Evolutionary conservation across 1,140 invertebrate genomes (phyloP), one percentile per base, ranked within the genome.

Genomic region (Brachionus koreanus): DNA sequence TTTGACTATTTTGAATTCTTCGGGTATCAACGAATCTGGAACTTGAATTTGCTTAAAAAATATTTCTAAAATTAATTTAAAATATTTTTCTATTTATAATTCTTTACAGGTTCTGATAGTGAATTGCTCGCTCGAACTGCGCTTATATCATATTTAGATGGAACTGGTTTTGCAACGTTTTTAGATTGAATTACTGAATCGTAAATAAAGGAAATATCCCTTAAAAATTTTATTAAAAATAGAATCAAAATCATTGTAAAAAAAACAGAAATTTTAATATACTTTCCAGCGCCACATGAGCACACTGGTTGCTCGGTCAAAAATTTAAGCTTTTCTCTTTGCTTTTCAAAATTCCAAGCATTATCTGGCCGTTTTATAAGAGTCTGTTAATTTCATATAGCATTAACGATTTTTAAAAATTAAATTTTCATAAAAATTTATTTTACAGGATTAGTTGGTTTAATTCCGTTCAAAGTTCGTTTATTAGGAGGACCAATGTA

Each of bases 181-280:
- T 69, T 52, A 6, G 63, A n/a, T 29, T 82, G 61, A 5, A 39
- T 35, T 4, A 61, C 37, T 3, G 67, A 86, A 85, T 88, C 88
- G 83, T 88, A 88, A 35, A 88, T 83, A 82, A 88, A 88, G 16
- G 88, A 88, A 6, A 88, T 88, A 81, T 88, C 88, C 49, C 87
- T 88, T 83, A 42, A 84, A 84, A 61, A 63, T 77, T 39, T 43
- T 13, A 52, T 16, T 46, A 19, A 13, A 37, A 67, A 19, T 49
- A 43, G n/a, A 25, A 63, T 42, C 10, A 42, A 82, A 29, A 42
- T 39, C 42, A 43, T 12, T 19, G n/a, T 12, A 29, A n/a, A 5
- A 13, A 7, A 82, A 29, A n/a, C n/a, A n/a, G n/a, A 23, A 25
- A 16, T 52, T 61, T 9, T 25, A 25, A 81, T 83, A 84, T 85